phyloP scores from a whole-genome alignment of 2,888 invertebrate genomes.

The Idaea biselata region DNA sequence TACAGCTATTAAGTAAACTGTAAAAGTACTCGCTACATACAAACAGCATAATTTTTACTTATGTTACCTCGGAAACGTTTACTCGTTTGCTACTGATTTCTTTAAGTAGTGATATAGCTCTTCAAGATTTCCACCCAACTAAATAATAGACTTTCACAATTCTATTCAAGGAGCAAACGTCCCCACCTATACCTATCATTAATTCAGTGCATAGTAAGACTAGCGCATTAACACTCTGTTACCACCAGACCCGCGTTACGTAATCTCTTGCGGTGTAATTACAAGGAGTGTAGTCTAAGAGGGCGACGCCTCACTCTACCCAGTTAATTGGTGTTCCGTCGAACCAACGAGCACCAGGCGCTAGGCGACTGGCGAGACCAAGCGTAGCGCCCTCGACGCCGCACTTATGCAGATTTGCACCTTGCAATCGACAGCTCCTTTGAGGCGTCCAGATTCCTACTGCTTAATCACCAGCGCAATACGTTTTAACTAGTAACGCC shows the following conservation, averaged over 20 bases:
- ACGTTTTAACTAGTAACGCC: background rate
- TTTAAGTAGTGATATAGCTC: too few species aligned
- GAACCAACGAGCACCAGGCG: too few species aligned
- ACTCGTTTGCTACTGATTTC: too few species aligned
- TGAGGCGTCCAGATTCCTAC: slow-evolving; percentile 9
- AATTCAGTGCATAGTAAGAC: background rate
- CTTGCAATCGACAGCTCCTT: slow-evolving; percentile 23
- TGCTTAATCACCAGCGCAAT: background rate
- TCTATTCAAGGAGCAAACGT: background rate
- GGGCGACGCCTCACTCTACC: background rate
- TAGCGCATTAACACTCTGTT: background rate
- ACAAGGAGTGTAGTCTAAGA: slow-evolving; percentile 1
- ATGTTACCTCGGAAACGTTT: too few species aligned
- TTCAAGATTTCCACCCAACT: too few species aligned
- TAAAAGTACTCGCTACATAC: too few species aligned
- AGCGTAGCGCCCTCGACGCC: background rate
- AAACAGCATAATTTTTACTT: too few species aligned
- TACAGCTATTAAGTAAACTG: too few species aligned
- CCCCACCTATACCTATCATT: background rate
- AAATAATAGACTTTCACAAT: too few species aligned
- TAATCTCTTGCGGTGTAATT: background rate
- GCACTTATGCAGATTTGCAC: slow-evolving; percentile 17
- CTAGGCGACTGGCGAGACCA: background rate
- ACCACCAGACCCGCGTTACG: background rate
- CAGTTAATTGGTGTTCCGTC: background rate